Evolutionary conservation across 2,113 vertebrate genomes (phyloP).

Genomic region (Vanacampus margaritifer): DNA sequence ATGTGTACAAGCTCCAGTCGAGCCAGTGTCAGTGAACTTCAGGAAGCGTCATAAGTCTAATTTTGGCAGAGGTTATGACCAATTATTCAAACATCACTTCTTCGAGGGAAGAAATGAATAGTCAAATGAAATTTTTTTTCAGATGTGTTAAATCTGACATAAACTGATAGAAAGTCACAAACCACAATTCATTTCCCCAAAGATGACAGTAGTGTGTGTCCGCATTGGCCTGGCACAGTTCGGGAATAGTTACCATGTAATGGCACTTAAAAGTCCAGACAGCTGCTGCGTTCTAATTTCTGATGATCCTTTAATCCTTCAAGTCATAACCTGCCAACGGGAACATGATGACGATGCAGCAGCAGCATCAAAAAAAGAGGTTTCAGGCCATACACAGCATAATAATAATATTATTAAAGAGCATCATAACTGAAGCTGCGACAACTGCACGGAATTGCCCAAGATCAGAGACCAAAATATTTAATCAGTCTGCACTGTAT

Average conservation of each 20-base stretch:
- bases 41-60: too few species aligned
- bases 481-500: conserved; percentile 35
- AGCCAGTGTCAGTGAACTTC: too few species aligned
- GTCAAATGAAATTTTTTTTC: neutral
- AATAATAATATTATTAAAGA: conserved; percentile 1
- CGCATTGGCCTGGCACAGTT: conserved; percentile 1
- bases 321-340: conserved; percentile 30
- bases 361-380: conserved; percentile 20
- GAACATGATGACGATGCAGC: conserved; percentile 31
- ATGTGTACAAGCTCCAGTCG: too few species aligned
- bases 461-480: conserved; percentile 39
- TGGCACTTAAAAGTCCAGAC: conserved; percentile 31
- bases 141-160: neutral
- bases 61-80: too few species aligned
- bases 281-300: conserved; percentile 49
- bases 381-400: conserved; percentile 27
- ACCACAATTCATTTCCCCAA: neutral
- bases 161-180: neutral
- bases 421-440: conserved; percentile 20
- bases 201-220: neutral
- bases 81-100: too few species aligned
- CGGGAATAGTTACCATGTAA: conserved; percentile 10
- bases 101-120: too few species aligned
- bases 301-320: conserved; percentile 57
- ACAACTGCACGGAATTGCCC: conserved; percentile 12